Percentiles rank a stretch among this genome's conserved stretches.
These are phyloP conservation scores for Sitta europaea DNA, from an alignment of 2,113 vertebrate genomes.

Conservation along the genomic window DNA sequence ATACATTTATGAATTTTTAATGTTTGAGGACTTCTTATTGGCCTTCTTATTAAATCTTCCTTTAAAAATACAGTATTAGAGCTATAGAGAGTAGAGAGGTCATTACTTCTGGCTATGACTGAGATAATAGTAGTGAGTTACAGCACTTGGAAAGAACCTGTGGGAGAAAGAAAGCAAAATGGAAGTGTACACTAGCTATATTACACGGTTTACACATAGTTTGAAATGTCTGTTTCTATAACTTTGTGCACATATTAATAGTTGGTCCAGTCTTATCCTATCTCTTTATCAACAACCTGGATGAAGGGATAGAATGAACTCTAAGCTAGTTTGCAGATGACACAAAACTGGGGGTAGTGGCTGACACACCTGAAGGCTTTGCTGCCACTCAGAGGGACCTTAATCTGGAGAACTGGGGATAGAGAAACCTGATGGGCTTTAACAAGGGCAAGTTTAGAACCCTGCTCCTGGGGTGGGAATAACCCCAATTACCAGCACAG, in stretches of 20 bases:
- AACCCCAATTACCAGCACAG: not conserved
- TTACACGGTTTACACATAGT: not conserved
- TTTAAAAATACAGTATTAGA: not conserved
- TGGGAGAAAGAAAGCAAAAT: not conserved
- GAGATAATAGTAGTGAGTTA: not conserved
- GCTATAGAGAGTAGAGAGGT: too few species aligned
- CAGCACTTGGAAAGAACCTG: not conserved
- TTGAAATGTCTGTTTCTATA: not conserved
- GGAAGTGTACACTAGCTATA: not conserved
- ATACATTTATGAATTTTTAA: not conserved
- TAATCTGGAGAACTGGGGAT: accelerated
- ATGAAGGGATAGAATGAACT: not conserved
- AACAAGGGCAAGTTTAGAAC: not conserved
- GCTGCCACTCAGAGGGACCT: not conserved
- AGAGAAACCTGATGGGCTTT: not conserved
- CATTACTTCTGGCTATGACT: not conserved
- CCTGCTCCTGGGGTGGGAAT: not conserved
- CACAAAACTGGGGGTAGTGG: not conserved
- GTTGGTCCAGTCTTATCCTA: not conserved
- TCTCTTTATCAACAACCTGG: too few species aligned
- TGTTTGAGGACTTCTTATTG: not conserved
- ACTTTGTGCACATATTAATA: not conserved
- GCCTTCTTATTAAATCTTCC: not conserved
- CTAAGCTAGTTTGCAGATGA: not conserved
- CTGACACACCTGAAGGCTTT: not conserved